A percentile compares a stretch with the other conserved stretches of the same genome.
Conservation (phyloP, 2,888 invertebrate genomes). For the Caenorhabditis uteleia region DNA sequence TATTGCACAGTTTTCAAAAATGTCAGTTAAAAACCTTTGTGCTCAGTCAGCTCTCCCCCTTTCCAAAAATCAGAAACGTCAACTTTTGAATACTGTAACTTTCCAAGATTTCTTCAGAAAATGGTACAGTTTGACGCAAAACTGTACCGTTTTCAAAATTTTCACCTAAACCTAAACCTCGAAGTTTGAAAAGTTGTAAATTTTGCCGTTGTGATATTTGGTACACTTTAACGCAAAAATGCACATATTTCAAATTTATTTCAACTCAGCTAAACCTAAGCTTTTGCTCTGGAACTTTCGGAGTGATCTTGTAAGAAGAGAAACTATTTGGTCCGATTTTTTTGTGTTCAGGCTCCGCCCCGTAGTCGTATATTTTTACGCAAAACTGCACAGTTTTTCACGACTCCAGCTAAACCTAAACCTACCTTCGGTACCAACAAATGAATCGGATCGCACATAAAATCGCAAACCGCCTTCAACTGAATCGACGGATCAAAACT, state of each 20-base stretch:
- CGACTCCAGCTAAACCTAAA: not conserved
- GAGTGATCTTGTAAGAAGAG: no score
- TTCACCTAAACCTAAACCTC: no score
- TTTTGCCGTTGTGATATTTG: no score
- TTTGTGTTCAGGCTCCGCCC: no score
- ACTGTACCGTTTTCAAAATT: not conserved
- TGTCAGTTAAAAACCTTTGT: not conserved
- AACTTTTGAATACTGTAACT: not conserved
- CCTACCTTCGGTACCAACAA: constrained; percentile 14
- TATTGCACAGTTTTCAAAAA: constrained; percentile 1
- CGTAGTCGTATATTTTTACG: no score
- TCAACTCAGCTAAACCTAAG: no score
- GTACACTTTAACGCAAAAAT: no score
- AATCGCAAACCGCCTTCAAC: constrained; percentile 30
- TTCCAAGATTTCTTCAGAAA: not conserved
- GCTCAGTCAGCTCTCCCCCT: no score
- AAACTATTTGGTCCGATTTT: no score
- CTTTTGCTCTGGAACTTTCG: no score
- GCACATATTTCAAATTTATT: no score
- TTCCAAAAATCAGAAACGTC: not conserved
- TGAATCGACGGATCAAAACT: constrained; percentile 21
- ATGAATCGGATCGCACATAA: constrained; percentile 35
- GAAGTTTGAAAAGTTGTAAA: no score
- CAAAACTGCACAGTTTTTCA: not conserved
- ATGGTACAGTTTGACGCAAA: not conserved